Evolutionary conservation across 1,140 invertebrate species (phyloP), one percentile per base, ranked within the genome.

Genomic region (Drosophila sp.): DNA sequence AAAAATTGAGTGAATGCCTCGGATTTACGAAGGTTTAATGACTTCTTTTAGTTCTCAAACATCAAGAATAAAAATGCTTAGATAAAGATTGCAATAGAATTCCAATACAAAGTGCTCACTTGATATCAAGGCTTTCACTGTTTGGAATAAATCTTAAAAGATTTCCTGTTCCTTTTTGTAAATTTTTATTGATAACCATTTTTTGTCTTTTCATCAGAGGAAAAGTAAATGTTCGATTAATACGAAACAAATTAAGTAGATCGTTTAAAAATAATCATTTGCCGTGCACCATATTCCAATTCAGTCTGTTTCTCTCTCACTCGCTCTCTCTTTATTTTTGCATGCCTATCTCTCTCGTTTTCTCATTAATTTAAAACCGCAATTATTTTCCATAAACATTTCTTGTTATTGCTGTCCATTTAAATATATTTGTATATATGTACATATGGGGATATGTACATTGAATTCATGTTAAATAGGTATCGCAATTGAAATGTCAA

Each of bases 401-500:
- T 50, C 44, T 25, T 50, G 44, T 50, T 50, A 50, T 50, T 50
- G 44, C 44, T 50, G 44, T 50, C 44, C 6, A 25, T 50, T 50
- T 27, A 50, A 50, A 50, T 50, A 27, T 50, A 47, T 50, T 7
- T 50, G 27, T 50, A 27, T 25, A 47, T 11, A 25, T 25, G 7
- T 47, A 25, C 7, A 2, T 23, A 27, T 47, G 4, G 10, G 10
- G 1, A 27, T 27, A 27, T 50, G 44, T 50, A 50, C 44, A 50
- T 50, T 50, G 44, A 50, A 50, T 50, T 50, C 23, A 50, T 50
- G 23, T 50, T 50, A 50, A 50, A 50, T 50, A 50, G 44, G 44
- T 50, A 50, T 50, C 44, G 44, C 44, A 50, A 50, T 27, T 50
- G 44, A 50, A 50, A 50, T 50, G 44, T 50, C 44, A 50, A 50